These are phyloP conservation scores for Drosophila truncata DNA, from an alignment of 1,140 invertebrate species.

Conservation along the genomic window DNA sequence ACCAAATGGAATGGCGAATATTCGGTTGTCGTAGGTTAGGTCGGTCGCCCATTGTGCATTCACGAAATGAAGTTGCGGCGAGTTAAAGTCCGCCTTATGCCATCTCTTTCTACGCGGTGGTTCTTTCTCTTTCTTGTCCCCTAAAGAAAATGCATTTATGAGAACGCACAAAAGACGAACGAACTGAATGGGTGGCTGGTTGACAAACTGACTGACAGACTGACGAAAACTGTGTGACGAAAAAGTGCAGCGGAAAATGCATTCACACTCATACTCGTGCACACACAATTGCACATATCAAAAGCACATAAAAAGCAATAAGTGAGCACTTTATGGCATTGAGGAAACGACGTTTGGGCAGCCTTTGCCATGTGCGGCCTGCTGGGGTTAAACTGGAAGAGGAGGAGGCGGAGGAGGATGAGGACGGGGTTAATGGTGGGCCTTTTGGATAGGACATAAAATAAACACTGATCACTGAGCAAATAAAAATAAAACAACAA, in stretches of 20 bases:
- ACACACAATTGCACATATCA: slow-evolving; percentile 52
- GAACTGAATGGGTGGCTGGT: slow-evolving; percentile 40
- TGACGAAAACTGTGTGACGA: slow-evolving; percentile 69
- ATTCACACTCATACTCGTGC: slow-evolving; percentile 22
- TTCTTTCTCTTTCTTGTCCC: slow-evolving; percentile 15
- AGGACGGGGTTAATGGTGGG: slow-evolving; percentile 1
- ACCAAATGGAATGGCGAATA: slow-evolving; percentile 82
- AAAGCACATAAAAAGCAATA: slow-evolving; percentile 81
- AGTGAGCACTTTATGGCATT: slow-evolving; percentile 76
- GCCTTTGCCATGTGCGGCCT: slow-evolving; percentile 54
- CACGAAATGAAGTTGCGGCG: slow-evolving; percentile 79
- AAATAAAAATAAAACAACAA: slow-evolving; percentile 48
- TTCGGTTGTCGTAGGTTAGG: slow-evolving; percentile 83
- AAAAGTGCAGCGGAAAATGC: slow-evolving; percentile 74
- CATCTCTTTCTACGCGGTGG: slow-evolving; percentile 4
- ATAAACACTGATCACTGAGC: slow-evolving; percentile 64
- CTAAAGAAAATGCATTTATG: slow-evolving; percentile 45
- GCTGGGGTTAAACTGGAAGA: slow-evolving; percentile 3
- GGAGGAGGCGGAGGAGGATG: not conserved
- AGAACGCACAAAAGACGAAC: slow-evolving; percentile 63
- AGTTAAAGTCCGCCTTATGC: slow-evolving; percentile 67
- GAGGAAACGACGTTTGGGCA: slow-evolving; percentile 62
- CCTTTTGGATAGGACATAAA: slow-evolving; percentile 16
- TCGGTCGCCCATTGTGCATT: slow-evolving; percentile 72
- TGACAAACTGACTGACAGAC: slow-evolving; percentile 62